Evolutionary conservation across 1,140 invertebrate species (phyloP).

Genomic region (Scylla paramamosain): DNA sequence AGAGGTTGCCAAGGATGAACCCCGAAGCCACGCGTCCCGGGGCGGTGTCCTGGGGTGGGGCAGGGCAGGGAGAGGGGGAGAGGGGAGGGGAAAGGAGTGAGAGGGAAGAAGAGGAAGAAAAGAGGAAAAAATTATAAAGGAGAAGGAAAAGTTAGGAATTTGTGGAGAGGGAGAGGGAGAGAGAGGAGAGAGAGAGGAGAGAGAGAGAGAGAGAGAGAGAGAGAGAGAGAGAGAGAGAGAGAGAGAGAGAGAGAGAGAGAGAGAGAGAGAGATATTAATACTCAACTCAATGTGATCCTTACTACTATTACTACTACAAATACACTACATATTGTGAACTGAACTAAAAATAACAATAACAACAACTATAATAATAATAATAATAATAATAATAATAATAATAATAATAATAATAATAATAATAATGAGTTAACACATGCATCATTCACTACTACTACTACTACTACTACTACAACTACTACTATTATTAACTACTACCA

Average conservation of each 20-base stretch:
- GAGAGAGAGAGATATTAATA: not conserved
- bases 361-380: too few relatives aligned
- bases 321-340: too few relatives aligned
- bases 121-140: not conserved
- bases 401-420: too few relatives aligned
- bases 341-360: too few relatives aligned
- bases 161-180: not conserved
- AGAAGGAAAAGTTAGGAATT: not conserved
- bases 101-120: not conserved
- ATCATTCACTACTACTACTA: too few relatives aligned
- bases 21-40: not conserved
- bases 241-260: not conserved
- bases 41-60: not conserved
- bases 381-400: too few relatives aligned
- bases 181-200: not conserved
- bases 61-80: not conserved
- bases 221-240: slow-evolving; percentile 21
- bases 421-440: too few relatives aligned
- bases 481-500: too few relatives aligned
- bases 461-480: too few relatives aligned
- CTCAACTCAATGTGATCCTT: too few relatives aligned
- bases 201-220: not conserved
- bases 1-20: slow-evolving; percentile 47
- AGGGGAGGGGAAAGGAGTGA: not conserved
- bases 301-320: not conserved